These are phyloP conservation scores for Engraulis encrasicolus DNA, from an alignment of 2,113 vertebrate genomes.

Conservation along the genomic window DNA sequence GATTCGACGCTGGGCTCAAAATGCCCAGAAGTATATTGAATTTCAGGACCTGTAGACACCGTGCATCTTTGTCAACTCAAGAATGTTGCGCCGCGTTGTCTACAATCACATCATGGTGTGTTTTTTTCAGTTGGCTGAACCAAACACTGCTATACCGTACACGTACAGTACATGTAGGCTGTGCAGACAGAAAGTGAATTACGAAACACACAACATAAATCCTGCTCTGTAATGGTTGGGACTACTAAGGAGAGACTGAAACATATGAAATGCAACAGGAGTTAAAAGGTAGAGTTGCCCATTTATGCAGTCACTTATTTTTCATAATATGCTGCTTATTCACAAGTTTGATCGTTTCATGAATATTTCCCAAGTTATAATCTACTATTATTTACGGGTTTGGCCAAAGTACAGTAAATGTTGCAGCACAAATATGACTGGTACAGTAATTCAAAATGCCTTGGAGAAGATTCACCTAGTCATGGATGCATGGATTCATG, in stretches of 20 bases:
- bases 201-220: conserved; percentile 4
- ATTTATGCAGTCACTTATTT: no score
- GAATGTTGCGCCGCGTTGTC: background rate
- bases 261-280: background rate
- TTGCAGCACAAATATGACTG: no score
- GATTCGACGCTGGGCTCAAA: background rate
- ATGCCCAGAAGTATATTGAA: conserved; percentile 10
- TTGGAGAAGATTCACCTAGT: no score
- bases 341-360: no score
- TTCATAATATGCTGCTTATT: no score
- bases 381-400: no score
- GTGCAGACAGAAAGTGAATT: background rate
- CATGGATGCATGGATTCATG: no score
- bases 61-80: conserved; percentile 19
- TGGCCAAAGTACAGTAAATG: no score
- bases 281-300: no score
- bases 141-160: background rate
- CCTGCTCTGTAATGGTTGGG: background rate
- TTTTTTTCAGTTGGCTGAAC: background rate
- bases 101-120: background rate
- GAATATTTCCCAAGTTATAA: no score
- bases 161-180: no score
- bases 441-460: no score
- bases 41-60: conserved; percentile 5
- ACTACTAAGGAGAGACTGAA: background rate